phyloP scores from a whole-genome alignment of 2,113 vertebrate species.

The human (Homo sapiens) region GRCh38 chr5:32571001-32571500 shows the following conservation, averaged over 20 bases:
- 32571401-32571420: neutral
- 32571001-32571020: neutral
- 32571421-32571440: neutral
- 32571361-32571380: neutral
- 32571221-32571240: neutral
- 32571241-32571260: neutral
- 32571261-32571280: neutral
- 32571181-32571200: neutral
- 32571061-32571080: neutral
- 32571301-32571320: neutral
- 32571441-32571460: neutral
- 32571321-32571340: neutral
- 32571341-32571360: neutral
- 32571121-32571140: neutral
- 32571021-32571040: neutral
- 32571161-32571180: neutral
- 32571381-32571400: neutral
- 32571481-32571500: constrained; percentile 9
- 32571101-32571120: neutral
- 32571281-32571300: neutral
- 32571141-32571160: neutral
- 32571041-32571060: neutral
- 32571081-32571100: neutral
- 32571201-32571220: neutral
- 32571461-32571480: neutral